These are phyloP conservation scores for Vidua macroura DNA, from an alignment of 2,113 vertebrate species.

Conservation along the genomic window DNA sequence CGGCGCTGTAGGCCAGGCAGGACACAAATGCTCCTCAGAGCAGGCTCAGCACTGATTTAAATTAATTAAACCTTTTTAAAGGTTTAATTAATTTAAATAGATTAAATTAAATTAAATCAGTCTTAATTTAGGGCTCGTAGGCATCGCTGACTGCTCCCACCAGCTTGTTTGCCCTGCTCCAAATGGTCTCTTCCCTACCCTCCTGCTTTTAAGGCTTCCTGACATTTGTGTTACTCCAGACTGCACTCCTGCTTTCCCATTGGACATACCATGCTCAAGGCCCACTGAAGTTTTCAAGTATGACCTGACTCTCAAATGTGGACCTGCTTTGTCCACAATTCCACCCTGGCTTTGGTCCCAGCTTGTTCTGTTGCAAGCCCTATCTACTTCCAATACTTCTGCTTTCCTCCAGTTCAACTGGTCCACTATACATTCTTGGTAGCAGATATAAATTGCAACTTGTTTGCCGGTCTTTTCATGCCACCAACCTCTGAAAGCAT, in stretches of 20 bases:
- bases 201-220: background rate
- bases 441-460: background rate
- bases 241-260: background rate
- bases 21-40: background rate
- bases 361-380: background rate
- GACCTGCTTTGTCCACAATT: background rate
- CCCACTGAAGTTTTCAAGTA: background rate
- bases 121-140: background rate
- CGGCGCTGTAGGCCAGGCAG: background rate
- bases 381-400: background rate
- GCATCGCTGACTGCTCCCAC: background rate
- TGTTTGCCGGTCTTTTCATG: background rate
- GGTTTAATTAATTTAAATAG: too few relatives aligned
- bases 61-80: too few relatives aligned
- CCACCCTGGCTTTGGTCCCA: background rate
- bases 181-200: background rate
- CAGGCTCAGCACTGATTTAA: background rate
- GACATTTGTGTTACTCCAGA: background rate
- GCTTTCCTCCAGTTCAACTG: background rate
- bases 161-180: background rate
- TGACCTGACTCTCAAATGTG: background rate
- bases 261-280: background rate
- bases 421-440: background rate
- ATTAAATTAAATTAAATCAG: too few relatives aligned
- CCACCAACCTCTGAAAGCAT: background rate